Evolutionary conservation across 2,797 vertebrate species (phyloP), one percentile per base, ranked within the genome.

Genomic region (Pterois miles): DNA sequence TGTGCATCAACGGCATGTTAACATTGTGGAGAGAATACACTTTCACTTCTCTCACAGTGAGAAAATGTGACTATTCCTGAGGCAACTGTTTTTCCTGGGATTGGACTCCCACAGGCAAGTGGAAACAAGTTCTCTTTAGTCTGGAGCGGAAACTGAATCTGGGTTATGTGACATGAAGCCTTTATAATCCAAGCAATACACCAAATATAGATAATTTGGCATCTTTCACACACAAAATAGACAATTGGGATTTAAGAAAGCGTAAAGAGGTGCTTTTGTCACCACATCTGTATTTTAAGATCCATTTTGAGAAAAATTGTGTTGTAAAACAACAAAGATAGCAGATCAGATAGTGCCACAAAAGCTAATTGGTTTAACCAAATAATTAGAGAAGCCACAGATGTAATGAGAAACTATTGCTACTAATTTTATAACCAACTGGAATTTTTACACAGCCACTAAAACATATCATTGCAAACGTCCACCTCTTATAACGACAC

Each of bases 41-140:
- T 66, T 54, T 53, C 1, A 52, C 23, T 56, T 70, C 1, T 50
- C 20, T 66, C 20, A 20, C 22, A n/a, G 54, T 22, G 31, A 52
- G 18, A 78, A 71, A 57, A 76, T 66, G 18, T 43, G 59, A 43
- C 56, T 14, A 1, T 53, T 78, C 69, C 71, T 22, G 23, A 76
- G 50, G 69, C 65, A n/a, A 38, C 54, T 25, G 23, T 27, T 52
- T 43, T 60, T 50, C 13, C 22, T 53, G 62, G n/a, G 13, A 31
- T 67, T 8, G 18, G 9, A n/a, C 16, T 18, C 10, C 70, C 23
- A 75, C 52, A 68, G 71, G 58, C 90, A 71, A 76, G 86, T 74
- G 53, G 34, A 75, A 78, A 89, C 88, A 86, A 50, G 83, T 80
- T 76, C 50, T 53, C 34, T 36, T 31, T n/a, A 50, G 31, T 62